These are phyloP conservation scores for Sturnus vulgaris DNA, from an alignment of 2,113 vertebrate species.

Conservation along the genomic window DNA sequence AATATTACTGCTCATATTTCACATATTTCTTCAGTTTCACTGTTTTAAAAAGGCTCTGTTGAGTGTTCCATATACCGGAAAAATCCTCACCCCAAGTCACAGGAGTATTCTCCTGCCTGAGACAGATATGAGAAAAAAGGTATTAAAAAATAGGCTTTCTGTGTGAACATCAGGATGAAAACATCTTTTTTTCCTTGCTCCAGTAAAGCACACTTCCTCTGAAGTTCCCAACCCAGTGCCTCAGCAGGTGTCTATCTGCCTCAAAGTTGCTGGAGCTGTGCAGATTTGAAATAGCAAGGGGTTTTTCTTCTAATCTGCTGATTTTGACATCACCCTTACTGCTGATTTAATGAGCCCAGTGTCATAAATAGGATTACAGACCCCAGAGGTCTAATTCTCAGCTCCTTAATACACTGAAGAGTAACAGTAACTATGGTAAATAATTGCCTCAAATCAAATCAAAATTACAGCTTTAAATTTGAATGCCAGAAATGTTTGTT, in stretches of 20 bases:
- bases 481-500: background rate
- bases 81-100: background rate
- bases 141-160: background rate
- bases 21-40: background rate
- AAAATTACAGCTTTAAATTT: conserved; percentile 25
- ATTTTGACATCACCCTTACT: conserved; percentile 26
- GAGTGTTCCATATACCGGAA: background rate
- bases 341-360: conserved; percentile 43
- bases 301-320: conserved; percentile 16
- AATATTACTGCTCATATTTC: background rate
- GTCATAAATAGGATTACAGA: conserved; percentile 50
- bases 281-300: background rate
- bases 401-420: conserved; percentile 17
- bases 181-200: background rate
- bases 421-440: conserved; percentile 48
- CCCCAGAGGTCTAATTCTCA: conserved; percentile 35
- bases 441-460: conserved; percentile 43
- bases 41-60: background rate
- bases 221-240: background rate
- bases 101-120: background rate
- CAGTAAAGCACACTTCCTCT: background rate
- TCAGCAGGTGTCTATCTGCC: conserved; percentile 18
- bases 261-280: background rate
- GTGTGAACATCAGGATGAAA: background rate
- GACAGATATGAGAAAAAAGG: background rate